Conservation (phyloP, 1,140 invertebrate species). For the Notospermus geniculatus region DNA sequence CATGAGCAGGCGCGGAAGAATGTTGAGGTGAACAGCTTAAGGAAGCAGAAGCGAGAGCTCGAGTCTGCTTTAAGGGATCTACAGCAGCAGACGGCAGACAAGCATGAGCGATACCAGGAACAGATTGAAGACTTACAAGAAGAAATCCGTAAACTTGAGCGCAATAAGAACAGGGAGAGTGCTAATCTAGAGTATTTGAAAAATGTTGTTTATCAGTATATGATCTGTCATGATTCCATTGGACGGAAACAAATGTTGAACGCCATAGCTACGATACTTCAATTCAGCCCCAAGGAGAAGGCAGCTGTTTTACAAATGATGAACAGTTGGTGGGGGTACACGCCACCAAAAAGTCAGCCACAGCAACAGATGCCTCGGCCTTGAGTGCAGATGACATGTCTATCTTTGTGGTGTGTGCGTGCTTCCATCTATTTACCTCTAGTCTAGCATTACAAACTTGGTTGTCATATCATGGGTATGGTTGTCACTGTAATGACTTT, state of each 20-base stretch:
- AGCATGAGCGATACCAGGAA: conserved; percentile 62
- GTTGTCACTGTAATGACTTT: no score
- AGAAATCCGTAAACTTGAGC: conserved; percentile 65
- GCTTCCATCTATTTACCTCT: no score
- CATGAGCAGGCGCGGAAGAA: conserved; percentile 79
- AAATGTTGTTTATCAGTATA: conserved; percentile 81
- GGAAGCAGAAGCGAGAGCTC: conserved; percentile 70
- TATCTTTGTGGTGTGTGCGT: no score
- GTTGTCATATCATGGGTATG: no score
- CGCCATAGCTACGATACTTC: conserved; percentile 80
- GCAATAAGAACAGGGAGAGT: conserved; percentile 75
- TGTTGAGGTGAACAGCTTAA: conserved; percentile 71
- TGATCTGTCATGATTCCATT: conserved; percentile 67
- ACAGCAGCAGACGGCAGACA: conserved; percentile 61
- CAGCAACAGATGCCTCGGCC: no score
- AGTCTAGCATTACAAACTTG: no score
- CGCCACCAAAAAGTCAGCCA: background rate
- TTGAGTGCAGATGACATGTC: no score
- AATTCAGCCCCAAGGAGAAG: conserved; percentile 73
- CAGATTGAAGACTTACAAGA: conserved; percentile 60
- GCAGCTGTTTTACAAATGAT: conserved; percentile 45
- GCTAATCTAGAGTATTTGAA: conserved; percentile 88
- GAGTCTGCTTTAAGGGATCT: conserved; percentile 69
- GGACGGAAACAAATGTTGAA: conserved; percentile 81
- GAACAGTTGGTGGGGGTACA: conserved; percentile 34